phyloP scores from a whole-genome alignment of 2,797 vertebrate species.

The Pseudomugil gertrudae region DNA sequence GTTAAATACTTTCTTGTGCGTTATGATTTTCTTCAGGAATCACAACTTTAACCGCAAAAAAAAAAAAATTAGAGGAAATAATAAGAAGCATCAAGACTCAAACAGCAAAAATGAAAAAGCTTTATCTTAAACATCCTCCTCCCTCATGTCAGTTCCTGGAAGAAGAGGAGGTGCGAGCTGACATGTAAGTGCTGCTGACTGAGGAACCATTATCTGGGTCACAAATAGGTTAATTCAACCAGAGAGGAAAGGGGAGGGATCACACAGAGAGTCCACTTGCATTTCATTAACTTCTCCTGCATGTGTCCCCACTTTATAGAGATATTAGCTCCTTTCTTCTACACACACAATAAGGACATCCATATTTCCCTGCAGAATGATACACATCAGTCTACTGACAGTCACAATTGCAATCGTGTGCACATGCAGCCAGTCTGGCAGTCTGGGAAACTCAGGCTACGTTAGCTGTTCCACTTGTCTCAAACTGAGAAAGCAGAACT shows the following conservation, averaged over 20 bases:
- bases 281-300: constrained; percentile 39
- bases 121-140: constrained; percentile 8
- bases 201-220: constrained; percentile 68
- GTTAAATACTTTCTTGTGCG: neutral
- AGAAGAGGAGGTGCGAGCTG: constrained; percentile 52
- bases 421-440: constrained; percentile 2
- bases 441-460: constrained; percentile 10
- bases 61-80: too few relatives aligned
- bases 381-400: constrained; percentile 7
- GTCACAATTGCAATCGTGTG: neutral
- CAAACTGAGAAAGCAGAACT: constrained; percentile 10
- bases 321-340: accelerated
- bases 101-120: neutral
- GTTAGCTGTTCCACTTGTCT: neutral
- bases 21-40: neutral
- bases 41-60: neutral
- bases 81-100: neutral
- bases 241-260: constrained; percentile 16
- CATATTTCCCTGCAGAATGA: neutral
- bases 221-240: constrained; percentile 63
- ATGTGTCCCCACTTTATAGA: constrained; percentile 1
- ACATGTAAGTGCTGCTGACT: constrained; percentile 62
- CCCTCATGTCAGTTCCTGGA: constrained; percentile 42
- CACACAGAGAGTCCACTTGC: constrained; percentile 21
- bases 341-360: neutral